Evolutionary conservation across 2,888 invertebrate species (phyloP).

Genomic region (Phalera bucephala): DNA sequence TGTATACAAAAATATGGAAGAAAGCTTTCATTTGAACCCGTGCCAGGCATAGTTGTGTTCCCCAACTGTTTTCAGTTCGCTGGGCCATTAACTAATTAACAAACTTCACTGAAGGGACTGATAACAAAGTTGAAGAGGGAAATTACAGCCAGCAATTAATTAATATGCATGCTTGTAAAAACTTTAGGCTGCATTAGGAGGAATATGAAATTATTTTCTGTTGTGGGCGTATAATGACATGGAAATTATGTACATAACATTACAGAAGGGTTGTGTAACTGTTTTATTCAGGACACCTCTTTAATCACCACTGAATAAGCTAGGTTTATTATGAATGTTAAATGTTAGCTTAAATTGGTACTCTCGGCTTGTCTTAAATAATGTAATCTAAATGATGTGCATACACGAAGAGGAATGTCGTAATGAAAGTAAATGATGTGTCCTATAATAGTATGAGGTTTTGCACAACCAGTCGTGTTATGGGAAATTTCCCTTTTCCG

Average conservation of each 20-base stretch:
- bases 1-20: neutral
- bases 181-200: slow-evolving; percentile 13
- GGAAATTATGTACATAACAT: slow-evolving; percentile 16
- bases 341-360: neutral
- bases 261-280: slow-evolving; percentile 6
- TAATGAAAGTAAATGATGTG: too few species aligned
- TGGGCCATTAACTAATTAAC: slow-evolving; percentile 23
- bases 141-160: slow-evolving; percentile 25
- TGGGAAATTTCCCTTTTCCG: too few species aligned
- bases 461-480: too few species aligned
- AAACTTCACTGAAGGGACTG: slow-evolving; percentile 14
- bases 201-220: slow-evolving; percentile 16
- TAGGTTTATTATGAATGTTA: slow-evolving; percentile 5
- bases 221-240: slow-evolving; percentile 11
- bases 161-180: slow-evolving; percentile 19
- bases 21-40: too few species aligned
- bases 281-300: slow-evolving; percentile 11
- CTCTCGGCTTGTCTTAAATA: too few species aligned
- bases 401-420: too few species aligned
- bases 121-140: slow-evolving; percentile 16
- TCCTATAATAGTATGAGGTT: too few species aligned
- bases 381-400: too few species aligned
- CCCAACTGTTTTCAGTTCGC: slow-evolving; percentile 10
- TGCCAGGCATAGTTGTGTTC: neutral
- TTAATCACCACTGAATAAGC: slow-evolving; percentile 11